A percentile compares a stretch with the other conserved stretches of the same genome.
These are phyloP conservation scores for Philaenus spumarius DNA, from an alignment of 1,140 invertebrate species.

Conservation along the genomic window DNA sequence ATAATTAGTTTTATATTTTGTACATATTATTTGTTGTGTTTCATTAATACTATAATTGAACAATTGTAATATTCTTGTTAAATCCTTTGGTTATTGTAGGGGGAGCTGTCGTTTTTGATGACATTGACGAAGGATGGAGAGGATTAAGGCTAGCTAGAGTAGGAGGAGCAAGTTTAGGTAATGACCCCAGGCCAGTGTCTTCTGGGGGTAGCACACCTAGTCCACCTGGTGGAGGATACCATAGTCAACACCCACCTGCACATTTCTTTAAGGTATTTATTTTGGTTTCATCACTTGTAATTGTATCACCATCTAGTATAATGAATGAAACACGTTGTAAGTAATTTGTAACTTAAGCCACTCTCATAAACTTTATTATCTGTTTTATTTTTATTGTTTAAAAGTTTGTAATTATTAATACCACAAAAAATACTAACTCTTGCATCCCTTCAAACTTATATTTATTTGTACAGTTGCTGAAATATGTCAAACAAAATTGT, in stretches of 20 bases:
- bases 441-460: too few species aligned
- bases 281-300: too few species aligned
- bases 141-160: neutral
- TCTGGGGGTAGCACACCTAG: slow-evolving; percentile 24
- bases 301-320: too few species aligned
- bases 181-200: slow-evolving; percentile 28
- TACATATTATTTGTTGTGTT: too few species aligned
- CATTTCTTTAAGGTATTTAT: slow-evolving; percentile 46
- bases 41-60: too few species aligned
- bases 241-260: slow-evolving; percentile 41
- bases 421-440: too few species aligned
- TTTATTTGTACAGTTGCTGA: too few species aligned
- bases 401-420: too few species aligned
- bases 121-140: slow-evolving; percentile 56
- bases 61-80: too few species aligned
- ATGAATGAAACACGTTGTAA: neutral
- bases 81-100: slow-evolving; percentile 35
- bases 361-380: neutral
- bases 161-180: slow-evolving; percentile 15
- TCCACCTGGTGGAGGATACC: slow-evolving; percentile 18
- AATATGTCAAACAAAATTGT: too few species aligned
- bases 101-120: slow-evolving; percentile 73
- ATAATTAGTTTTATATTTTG: too few species aligned
- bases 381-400: too few species aligned
- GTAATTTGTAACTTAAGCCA: neutral